Base-by-base conservation (phyloP, 2,113 vertebrate species). In the Notothenia rossii region DNA sequence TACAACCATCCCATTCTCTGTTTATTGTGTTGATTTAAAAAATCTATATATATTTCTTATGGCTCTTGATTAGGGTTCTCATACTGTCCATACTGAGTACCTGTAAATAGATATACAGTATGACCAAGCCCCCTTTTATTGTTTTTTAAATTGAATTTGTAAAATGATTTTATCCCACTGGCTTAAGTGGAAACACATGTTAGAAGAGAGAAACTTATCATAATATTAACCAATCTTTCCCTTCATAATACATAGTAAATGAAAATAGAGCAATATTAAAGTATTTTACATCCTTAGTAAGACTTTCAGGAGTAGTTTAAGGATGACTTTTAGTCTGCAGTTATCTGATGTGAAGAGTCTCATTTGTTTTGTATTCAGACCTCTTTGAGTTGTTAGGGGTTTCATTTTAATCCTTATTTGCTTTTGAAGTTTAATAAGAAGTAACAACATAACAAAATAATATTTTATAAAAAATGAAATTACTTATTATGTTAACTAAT, bases 401-500 rank as follows among this genome's bases (percentile, higher is more conserved):
- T 82, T 66, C 4, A 10, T 72, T 84, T 79, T 13, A 20, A 10
- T 73, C 6, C 20, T 13, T 45, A 61, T 85, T 88, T 70, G 50
- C n/a, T 75, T 90, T 88, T 59, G 22, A 56, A 82, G 64, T 84
- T 85, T 61, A 85, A 64, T 76, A 81, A 71, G n/a, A 74, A 48
- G 64, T 68, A 49, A 65, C n/a, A 77, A 40, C 72, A 82, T 63
- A 67, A 64, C 15, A 71, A 62, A 58, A 40, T 15, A 45, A 50
- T 14, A 76, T 93, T 93, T 91, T 91, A 83, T 89, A 85, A 86
- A 85, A 85, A 85, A 81, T 82, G 83, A 61, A 62, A 77, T 85
- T 81, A 65, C 72, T 51, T 22, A 80, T 87, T 93, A 80, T 79
- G 75, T 94, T 91, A 65, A 90, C 72, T 69, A 80, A 77, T 82